Evolutionary conservation across 1,140 invertebrate species (phyloP), one percentile per base, ranked within the genome.

Genomic region (Drosophila quadrilineata): DNA sequence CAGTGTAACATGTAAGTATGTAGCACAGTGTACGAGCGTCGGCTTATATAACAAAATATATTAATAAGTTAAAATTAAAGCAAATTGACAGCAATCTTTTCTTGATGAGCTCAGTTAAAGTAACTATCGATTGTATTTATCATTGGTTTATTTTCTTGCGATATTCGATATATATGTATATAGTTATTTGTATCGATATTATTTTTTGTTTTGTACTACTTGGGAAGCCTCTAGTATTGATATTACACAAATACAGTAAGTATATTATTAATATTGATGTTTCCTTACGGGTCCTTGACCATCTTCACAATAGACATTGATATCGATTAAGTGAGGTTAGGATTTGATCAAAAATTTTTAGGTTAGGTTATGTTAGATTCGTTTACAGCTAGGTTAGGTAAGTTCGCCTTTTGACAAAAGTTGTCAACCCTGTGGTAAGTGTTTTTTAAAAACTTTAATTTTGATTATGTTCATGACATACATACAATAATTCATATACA

Each of bases 151-250:
- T 28, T 19, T 45, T n/a, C 26, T 26, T 48, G n/a, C n/a, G n/a
- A n/a, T n/a, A n/a, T 54, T 31, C 48, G 8, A 26, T 12, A 3
- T 10, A 26, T 22, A 6, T 49, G 38, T 45, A 12, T 33, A 16
- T 45, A 3, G 12, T 53, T 63, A 8, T 33, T 49, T 57, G 40
- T 43, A 12, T 33, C 22, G 10, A 38, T 49, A 6, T 40, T 24
- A 33, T 54, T 67, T 56, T 26, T 31, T 19, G 40, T 62, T 80
- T 84, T 84, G 77, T 84, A 84, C 77, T 84, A 84, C 79, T 77
- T 65, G 75, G 77, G 77, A 84, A 84, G 77, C 77, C 77, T 84
- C 77, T 84, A 84, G 79, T 77, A 84, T 68, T 69, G 70, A 53
- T 80, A 75, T 66, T 80, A 71, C 56, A 71, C 46, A 58, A 59